Percentiles rank a stretch among this genome's conserved stretches.
Evolutionary conservation across 2,113 vertebrate species (phyloP).

Genomic region (Urocitellus parryii): DNA sequence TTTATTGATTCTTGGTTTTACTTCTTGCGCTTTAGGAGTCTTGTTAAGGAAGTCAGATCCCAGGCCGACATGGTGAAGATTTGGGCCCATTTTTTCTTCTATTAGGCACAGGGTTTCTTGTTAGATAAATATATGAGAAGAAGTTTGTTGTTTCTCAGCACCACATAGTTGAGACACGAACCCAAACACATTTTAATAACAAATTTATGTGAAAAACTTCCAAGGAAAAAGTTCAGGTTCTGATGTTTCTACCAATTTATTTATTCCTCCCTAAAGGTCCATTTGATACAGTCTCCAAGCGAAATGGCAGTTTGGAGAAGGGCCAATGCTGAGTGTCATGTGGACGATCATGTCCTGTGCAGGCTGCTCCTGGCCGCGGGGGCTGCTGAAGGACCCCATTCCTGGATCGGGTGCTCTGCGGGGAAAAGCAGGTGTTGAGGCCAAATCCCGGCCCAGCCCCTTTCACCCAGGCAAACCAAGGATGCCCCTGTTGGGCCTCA

Average conservation of each 20-base stretch:
- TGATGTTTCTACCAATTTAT: constrained; percentile 7
- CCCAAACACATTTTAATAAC: neutral
- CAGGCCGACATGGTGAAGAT: too few relatives aligned
- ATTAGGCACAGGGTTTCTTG: neutral
- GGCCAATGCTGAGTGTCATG: constrained; percentile 3
- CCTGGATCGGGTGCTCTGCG: neutral
- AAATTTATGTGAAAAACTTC: neutral
- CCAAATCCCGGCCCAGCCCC: constrained; percentile 1
- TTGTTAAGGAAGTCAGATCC: too few relatives aligned
- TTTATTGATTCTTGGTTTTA: too few relatives aligned
- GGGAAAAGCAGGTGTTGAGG: constrained; percentile 39
- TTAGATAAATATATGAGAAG: constrained; percentile 6
- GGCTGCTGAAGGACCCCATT: neutral
- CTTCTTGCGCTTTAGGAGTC: too few relatives aligned
- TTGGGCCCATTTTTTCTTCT: too few relatives aligned
- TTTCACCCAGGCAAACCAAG: neutral
- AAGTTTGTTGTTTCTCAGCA: neutral
- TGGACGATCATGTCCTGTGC: constrained; percentile 30
- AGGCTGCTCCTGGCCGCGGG: neutral
- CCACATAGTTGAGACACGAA: neutral
- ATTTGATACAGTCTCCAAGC: neutral
- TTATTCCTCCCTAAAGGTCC: neutral
- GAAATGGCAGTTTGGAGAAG: constrained; percentile 6
- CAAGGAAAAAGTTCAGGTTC: constrained; percentile 30
- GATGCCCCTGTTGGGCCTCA: neutral